Percentiles rank a stretch among this genome's conserved stretches.
Conservation (phyloP, 2,113 vertebrate genomes). For the Carettochelys insculpta region DNA sequence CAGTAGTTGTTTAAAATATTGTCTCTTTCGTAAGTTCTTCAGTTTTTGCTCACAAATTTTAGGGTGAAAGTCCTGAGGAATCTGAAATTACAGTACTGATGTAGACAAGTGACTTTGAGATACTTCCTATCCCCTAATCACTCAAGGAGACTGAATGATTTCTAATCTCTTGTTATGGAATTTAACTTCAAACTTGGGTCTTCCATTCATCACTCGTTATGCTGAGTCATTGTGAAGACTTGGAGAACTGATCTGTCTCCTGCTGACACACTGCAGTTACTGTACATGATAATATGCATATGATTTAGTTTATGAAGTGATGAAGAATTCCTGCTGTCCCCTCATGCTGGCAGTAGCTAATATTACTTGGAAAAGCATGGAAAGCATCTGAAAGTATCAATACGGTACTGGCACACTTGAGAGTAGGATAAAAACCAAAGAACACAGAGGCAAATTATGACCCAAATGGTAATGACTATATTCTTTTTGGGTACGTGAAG, state of each 20-base stretch:
- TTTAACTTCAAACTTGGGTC: neutral
- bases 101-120: neutral
- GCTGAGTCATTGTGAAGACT: neutral
- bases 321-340: neutral
- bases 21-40: neutral
- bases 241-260: neutral
- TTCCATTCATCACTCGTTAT: neutral
- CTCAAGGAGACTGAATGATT: neutral
- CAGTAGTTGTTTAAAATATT: neutral
- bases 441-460: neutral
- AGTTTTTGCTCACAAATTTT: neutral
- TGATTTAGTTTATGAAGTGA: neutral
- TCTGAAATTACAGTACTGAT: neutral
- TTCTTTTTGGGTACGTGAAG: neutral
- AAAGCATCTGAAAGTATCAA: neutral
- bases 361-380: neutral
- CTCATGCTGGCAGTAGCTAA: neutral
- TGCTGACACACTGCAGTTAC: neutral
- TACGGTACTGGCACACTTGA: rapidly evolving
- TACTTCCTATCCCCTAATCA: neutral
- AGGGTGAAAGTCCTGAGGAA: neutral
- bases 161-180: rapidly evolving
- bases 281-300: rapidly evolving
- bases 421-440: neutral
- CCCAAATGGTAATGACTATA: rapidly evolving